A percentile compares a stretch with the other conserved stretches of the same genome.
These are phyloP conservation scores for Ramphastos sulfuratus DNA, from an alignment of 2,113 vertebrate genomes.

Conservation along the genomic window DNA sequence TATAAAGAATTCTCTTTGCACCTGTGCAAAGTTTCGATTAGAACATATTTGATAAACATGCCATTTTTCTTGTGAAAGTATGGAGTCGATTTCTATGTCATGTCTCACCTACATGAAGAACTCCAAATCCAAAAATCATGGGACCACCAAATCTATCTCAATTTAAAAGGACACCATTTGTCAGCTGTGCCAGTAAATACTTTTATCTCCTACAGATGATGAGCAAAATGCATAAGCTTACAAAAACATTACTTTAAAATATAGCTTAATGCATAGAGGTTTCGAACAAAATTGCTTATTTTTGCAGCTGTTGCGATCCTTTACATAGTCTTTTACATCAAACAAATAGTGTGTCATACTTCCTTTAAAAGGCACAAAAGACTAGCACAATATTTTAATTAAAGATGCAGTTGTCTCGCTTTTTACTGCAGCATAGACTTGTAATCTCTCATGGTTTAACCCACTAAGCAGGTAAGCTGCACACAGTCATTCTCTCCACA, in stretches of 20 bases:
- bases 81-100: background rate
- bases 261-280: background rate
- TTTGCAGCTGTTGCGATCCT: background rate
- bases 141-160: background rate
- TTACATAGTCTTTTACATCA: background rate
- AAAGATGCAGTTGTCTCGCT: background rate
- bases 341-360: background rate
- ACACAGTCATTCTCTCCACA: background rate
- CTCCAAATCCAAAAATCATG: background rate
- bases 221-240: background rate
- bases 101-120: background rate
- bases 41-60: background rate
- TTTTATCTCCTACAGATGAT: background rate
- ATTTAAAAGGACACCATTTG: background rate
- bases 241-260: background rate
- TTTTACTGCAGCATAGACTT: background rate
- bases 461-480: background rate
- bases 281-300: background rate
- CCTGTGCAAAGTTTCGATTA: background rate
- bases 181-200: background rate
- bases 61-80: background rate
- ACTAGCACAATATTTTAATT: background rate
- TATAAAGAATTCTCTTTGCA: background rate
- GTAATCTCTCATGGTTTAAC: background rate
- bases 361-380: background rate